phyloP scores from a whole-genome alignment of 37 sponge, comb jelly and placozoan species.

The Mnemiopsis leidyi region DNA sequence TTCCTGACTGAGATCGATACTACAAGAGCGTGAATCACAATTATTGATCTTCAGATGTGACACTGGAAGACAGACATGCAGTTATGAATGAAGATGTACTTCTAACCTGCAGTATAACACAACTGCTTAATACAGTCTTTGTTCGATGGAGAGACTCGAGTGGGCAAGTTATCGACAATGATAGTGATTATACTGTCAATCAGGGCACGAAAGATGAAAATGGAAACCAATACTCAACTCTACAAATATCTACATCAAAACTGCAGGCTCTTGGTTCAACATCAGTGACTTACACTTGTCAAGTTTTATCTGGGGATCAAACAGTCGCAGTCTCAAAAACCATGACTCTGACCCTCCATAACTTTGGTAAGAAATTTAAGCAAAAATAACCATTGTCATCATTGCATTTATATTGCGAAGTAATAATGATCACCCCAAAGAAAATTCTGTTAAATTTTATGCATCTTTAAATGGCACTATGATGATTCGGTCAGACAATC shows the following conservation, averaged over 20 bases:
- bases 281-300: neutral
- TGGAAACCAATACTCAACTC: neutral
- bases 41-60: neutral
- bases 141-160: neutral
- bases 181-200: neutral
- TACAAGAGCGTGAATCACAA: too few relatives aligned
- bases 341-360: neutral
- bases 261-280: neutral
- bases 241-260: neutral
- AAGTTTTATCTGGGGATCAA: neutral
- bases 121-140: neutral
- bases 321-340: neutral
- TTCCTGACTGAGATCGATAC: too few relatives aligned
- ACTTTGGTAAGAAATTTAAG: neutral
- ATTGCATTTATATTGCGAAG: too few relatives aligned
- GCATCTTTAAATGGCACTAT: neutral
- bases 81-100: neutral
- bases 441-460: neutral
- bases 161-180: neutral
- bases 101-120: neutral
- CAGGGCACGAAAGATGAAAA: neutral
- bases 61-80: neutral
- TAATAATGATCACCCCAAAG: neutral
- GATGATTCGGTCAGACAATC: too few relatives aligned
- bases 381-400: neutral